Evolutionary conservation across 1,140 invertebrate species (phyloP).

Genomic region (Cydia strobilella): DNA sequence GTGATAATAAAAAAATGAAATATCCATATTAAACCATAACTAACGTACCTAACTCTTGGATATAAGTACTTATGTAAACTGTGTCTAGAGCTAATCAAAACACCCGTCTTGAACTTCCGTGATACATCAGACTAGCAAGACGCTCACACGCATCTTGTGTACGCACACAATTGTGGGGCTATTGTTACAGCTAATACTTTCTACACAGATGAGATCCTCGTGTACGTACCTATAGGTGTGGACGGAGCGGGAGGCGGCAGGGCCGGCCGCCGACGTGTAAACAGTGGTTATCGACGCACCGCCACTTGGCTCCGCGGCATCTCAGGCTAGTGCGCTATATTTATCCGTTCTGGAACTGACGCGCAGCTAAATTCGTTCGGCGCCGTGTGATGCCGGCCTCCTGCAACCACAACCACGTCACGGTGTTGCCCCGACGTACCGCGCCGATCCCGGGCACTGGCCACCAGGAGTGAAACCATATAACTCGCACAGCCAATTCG

Average conservation of each 20-base stretch:
- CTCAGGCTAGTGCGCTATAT: slow-evolving; percentile 74
- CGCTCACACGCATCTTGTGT: slow-evolving; percentile 40
- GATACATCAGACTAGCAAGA: slow-evolving; percentile 34
- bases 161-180: slow-evolving; percentile 44
- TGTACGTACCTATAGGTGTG: slow-evolving; percentile 71
- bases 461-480: slow-evolving; percentile 51
- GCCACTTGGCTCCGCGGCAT: slow-evolving; percentile 70
- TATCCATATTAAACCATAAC: not conserved
- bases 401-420: slow-evolving; percentile 78
- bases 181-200: slow-evolving; percentile 55
- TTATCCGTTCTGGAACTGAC: slow-evolving; percentile 75
- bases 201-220: slow-evolving; percentile 62
- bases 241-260: slow-evolving; percentile 73
- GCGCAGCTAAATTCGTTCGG: slow-evolving; percentile 75
- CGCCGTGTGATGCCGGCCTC: slow-evolving; percentile 71
- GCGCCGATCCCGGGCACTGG: slow-evolving; percentile 51
- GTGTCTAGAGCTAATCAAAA: slow-evolving; percentile 51
- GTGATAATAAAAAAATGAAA: not conserved
- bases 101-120: slow-evolving; percentile 45
- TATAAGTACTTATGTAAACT: slow-evolving; percentile 5
- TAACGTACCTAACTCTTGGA: not conserved
- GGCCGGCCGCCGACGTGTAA: slow-evolving; percentile 75
- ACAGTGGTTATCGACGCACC: slow-evolving; percentile 76
- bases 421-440: slow-evolving; percentile 50
- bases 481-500: slow-evolving; percentile 70